phyloP scores from a whole-genome alignment of 2,797 vertebrate species.

The Melanotaenia nigrans region DNA sequence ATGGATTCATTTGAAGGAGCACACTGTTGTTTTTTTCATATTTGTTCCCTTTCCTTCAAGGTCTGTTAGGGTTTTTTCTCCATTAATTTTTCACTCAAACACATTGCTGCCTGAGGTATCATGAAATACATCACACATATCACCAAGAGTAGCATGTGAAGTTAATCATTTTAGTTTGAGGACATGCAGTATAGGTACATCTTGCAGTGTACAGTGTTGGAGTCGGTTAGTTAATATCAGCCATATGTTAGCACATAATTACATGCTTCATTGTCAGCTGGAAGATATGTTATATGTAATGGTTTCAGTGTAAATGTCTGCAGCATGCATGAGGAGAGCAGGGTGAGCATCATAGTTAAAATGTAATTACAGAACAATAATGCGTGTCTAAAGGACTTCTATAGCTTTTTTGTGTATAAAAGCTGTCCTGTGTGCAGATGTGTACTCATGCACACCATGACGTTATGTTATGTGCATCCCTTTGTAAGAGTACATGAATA shows the following conservation, averaged over 20 bases:
- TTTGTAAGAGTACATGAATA: conserved; percentile 3
- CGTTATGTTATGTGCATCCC: neutral
- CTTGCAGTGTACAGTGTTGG: conserved; percentile 12
- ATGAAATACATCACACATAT: conserved; percentile 48
- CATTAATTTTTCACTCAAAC: conserved; percentile 32
- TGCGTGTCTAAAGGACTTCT: conserved; percentile 11
- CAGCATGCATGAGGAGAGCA: neutral
- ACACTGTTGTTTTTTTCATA: neutral
- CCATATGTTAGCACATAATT: conserved; percentile 24
- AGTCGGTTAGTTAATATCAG: conserved; percentile 19
- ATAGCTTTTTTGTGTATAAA: conserved; percentile 9
- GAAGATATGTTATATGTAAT: conserved; percentile 4
- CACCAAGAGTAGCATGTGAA: conserved; percentile 31
- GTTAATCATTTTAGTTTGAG: conserved; percentile 19
- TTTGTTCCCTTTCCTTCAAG: conserved; percentile 11
- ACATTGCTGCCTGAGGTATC: conserved; percentile 27
- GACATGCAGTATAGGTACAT: conserved; percentile 1
- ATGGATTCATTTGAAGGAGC: conserved; percentile 1
- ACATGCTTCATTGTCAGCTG: conserved; percentile 33
- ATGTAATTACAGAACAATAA: conserved; percentile 28
- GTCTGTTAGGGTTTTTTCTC: conserved; percentile 26
- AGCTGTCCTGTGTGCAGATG: conserved; percentile 1
- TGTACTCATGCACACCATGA: neutral
- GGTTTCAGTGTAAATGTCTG: conserved; percentile 25
- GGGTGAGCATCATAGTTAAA: conserved; percentile 7